Evolutionary conservation across 92 coral and sea anemone species (phyloP), one percentile per base, ranked within the genome.

Genomic region (Actinernus sp.): DNA sequence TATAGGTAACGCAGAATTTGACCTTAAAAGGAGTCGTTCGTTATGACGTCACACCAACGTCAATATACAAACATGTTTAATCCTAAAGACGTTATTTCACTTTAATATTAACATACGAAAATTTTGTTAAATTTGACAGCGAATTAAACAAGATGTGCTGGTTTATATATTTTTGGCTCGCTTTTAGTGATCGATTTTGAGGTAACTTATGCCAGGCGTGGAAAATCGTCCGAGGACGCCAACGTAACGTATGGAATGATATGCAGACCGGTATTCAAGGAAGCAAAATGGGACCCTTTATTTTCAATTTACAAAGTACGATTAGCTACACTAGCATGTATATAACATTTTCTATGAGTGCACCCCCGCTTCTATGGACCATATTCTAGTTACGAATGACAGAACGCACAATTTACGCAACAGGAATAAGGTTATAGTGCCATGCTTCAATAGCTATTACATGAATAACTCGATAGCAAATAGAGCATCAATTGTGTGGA

Each of bases 161-260:
- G n/a, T n/a, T n/a, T n/a, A n/a, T n/a, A n/a, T n/a, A n/a, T n/a
- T n/a, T n/a, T n/a, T n/a, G n/a, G n/a, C n/a, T n/a, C n/a, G n/a
- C n/a, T n/a, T n/a, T n/a, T n/a, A n/a, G n/a, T n/a, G n/a, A n/a
- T n/a, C n/a, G n/a, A n/a, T n/a, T n/a, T n/a, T n/a, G n/a, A n/a
- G n/a, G n/a, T n/a, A n/a, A n/a, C n/a, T n/a, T n/a, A n/a, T n/a
- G n/a, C n/a, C n/a, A n/a, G n/a, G n/a, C n/a, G n/a, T n/a, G 58
- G 56, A 36, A 28, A 21, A 23, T 17, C 53, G 13, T 65, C 83
- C 18, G 83, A 65, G 17, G 28, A 58, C n/a, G 46, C 40, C 29
- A 49, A 56, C 33, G 61, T 76, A 31, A 30, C 58, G 12, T 46
- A 44, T 28, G 63, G 81, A 22, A 65, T 62, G n/a, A n/a, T n/a